phyloP scores from a whole-genome alignment of 2,888 invertebrate genomes.

The Heliconius aoede region DNA sequence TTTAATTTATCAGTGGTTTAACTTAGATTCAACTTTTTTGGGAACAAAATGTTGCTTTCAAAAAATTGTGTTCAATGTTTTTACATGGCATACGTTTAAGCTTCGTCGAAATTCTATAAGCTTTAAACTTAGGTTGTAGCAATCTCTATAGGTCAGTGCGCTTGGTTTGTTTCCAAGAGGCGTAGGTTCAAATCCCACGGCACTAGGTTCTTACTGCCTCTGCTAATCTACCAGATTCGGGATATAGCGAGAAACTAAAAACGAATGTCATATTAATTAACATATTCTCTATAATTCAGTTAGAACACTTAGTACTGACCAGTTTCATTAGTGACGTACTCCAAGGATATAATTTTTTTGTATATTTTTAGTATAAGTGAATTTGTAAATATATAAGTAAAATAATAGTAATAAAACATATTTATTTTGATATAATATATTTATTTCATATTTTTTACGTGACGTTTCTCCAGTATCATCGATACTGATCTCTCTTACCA shows the following conservation, averaged over 20 bases:
- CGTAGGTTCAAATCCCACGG: no score
- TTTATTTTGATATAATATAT: conserved; percentile 7
- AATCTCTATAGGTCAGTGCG: no score
- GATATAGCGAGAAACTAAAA: no score
- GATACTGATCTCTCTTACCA: not conserved
- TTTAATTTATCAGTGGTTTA: not conserved
- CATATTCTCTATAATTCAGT: no score
- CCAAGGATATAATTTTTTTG: conserved; percentile 3
- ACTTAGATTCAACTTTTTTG: not conserved
- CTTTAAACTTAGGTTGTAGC: no score
- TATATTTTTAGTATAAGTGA: not conserved
- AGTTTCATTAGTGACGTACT: not conserved
- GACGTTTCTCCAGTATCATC: not conserved
- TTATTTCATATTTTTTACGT: not conserved
- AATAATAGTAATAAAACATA: conserved; percentile 1
- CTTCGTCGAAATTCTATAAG: no score
- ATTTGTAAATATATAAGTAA: not conserved
- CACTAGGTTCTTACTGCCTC: no score
- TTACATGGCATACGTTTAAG: not conserved
- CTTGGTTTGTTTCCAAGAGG: no score
- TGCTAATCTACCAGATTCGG: no score
- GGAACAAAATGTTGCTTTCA: no score
- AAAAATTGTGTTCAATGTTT: no score
- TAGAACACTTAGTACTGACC: not conserved
- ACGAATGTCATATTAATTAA: no score